Base-by-base conservation (phyloP, 2,113 vertebrate genomes). In the Cryptotis parvus region DNA sequence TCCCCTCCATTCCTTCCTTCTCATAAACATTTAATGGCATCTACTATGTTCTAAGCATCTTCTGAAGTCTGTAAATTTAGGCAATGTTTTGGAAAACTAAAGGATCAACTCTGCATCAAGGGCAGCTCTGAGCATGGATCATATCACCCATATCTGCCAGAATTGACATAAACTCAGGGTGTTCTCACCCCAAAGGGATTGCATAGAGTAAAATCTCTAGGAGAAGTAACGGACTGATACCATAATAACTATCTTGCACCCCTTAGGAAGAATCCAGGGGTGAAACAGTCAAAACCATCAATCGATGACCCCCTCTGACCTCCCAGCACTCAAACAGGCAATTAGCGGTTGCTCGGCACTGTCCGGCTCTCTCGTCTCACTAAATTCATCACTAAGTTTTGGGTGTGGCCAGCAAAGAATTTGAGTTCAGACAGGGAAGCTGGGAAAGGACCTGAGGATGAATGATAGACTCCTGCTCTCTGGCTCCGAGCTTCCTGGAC, bases 1-100 rank as follows among this genome's bases (percentile, higher is more conserved):
- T 58, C 22, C 55, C 55, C 55, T 58, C 55, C 20, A 58, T 58
- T 58, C 4, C 55, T 58, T 58, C 18, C 55, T 58, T 41, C 14
- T 31, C 22, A 45, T 7, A 66, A 31, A 68, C 74, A 79, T 37
- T 90, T 92, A 85, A 75, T 86, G 84, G 16, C 15, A 55, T 70
- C 18, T 76, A 18, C 31, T 79, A 31, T 49, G 41, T 63, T 77
- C 24, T 22, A 65, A 65, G 63, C 16, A 61, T 80, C 24, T 85
- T 69, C 18, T 43, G 14, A 49, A 39, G 61, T 55, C 20, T 35
- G 27, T 27, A 26, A 1, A 90, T 58, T 90, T 41, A 80, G 24
- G 16, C 6, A 78, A 49, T 61, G 27, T 82, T 43, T 3, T 49
- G 12, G 55, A 45, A 89, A 45, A 20, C 52, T 37, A 86, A 74